A percentile compares a stretch with the other conserved stretches of the same genome.
Evolutionary conservation across 2,888 invertebrate species (phyloP).

Genomic region (Lithosia quadra): DNA sequence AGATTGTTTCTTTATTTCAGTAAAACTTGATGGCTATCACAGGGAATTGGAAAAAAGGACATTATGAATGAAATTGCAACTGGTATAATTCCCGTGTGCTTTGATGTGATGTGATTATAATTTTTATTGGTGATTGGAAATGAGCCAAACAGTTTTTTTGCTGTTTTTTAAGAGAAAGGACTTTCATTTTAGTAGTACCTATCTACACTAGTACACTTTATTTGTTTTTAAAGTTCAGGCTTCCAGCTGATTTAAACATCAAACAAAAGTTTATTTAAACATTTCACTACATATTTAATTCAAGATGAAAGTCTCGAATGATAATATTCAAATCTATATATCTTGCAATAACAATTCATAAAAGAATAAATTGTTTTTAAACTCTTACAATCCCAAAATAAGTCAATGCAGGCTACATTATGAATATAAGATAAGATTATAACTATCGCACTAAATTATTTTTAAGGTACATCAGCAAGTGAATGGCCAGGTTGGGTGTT

Average conservation of each 20-base stretch:
- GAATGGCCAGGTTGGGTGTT: slow-evolving; percentile 42
- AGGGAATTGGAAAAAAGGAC: not conserved
- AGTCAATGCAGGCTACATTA: not conserved
- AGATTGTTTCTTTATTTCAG: not conserved
- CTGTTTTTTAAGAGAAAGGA: too few relatives aligned
- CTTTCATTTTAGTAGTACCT: not conserved
- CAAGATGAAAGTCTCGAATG: not conserved
- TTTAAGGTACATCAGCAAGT: slow-evolving; percentile 32
- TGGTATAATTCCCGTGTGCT: too few relatives aligned
- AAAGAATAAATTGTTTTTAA: not conserved
- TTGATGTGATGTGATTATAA: too few relatives aligned
- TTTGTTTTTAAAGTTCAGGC: not conserved
- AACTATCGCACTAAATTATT: slow-evolving; percentile 33
- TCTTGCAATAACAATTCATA: not conserved
- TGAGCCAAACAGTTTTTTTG: too few relatives aligned
- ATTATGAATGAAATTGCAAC: too few relatives aligned
- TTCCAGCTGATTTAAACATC: not conserved
- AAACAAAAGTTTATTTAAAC: not conserved
- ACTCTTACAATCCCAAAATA: not conserved
- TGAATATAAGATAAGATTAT: not conserved
- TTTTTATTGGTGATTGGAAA: too few relatives aligned
- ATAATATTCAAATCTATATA: not conserved
- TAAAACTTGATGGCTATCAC: not conserved
- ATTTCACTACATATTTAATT: not conserved
- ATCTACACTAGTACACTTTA: not conserved